Percentiles rank a stretch among this genome's conserved stretches.
phyloP scores from a whole-genome alignment of 2,113 vertebrate species.

The Cariama cristata region DNA sequence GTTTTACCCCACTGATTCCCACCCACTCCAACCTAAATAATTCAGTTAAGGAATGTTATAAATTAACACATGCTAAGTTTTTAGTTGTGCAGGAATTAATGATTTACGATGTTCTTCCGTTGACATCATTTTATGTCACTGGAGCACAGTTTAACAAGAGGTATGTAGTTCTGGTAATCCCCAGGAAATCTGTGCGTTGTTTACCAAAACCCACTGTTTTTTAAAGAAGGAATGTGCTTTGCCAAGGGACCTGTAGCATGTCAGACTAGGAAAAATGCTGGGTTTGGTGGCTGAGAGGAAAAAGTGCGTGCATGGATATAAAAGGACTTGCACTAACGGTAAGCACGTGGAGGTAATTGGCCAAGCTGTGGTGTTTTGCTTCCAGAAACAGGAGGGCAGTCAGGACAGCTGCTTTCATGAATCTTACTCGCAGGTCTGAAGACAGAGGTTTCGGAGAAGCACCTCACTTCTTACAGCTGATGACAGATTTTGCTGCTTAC shows the following conservation, averaged over 20 bases:
- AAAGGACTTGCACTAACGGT: not conserved
- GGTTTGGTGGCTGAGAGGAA: not conserved
- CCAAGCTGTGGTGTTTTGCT: not conserved
- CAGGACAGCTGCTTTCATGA: not conserved
- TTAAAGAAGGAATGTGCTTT: not conserved
- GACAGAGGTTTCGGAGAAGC: not conserved
- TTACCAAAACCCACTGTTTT: not conserved
- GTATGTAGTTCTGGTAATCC: constrained; percentile 21
- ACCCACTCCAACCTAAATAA: not conserved
- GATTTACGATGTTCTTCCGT: not conserved
- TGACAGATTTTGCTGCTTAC: not conserved
- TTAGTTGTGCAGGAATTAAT: not conserved
- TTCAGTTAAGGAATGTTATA: not conserved
- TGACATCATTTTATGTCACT: not conserved
- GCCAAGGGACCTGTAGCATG: not conserved
- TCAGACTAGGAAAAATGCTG: not conserved
- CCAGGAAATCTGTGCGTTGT: not conserved
- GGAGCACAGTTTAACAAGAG: not conserved
- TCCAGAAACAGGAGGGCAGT: not conserved
- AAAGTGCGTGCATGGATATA: not conserved
- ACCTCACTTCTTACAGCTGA: not conserved
- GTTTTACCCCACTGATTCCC: not conserved
- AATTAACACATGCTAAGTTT: not conserved
- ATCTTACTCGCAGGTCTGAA: not conserved
- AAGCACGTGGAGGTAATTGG: not conserved